A percentile compares a stretch with the other conserved stretches of the same genome.
Evolutionary conservation across 2,113 vertebrate species (phyloP).

Genomic region (Okapia johnstoni): DNA sequence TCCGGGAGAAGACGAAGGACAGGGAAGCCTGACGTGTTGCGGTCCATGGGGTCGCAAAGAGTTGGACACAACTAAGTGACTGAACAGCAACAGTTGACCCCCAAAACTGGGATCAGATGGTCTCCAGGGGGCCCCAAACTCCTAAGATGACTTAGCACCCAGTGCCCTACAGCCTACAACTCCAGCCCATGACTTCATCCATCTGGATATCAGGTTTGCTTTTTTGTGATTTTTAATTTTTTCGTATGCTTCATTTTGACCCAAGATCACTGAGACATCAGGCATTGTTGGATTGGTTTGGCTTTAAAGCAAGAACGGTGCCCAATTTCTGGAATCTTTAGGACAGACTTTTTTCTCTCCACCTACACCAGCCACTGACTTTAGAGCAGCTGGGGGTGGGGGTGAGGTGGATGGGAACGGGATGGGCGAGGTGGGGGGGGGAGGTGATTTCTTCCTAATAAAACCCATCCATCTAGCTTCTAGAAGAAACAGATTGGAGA

Average conservation of each 20-base stretch:
- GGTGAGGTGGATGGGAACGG: background rate
- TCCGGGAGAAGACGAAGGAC: background rate
- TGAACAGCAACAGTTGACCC: background rate
- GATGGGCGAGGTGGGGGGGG: background rate
- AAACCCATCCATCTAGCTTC: conserved; percentile 28
- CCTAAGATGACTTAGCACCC: background rate
- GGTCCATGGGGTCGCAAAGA: background rate
- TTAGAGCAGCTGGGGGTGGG: background rate
- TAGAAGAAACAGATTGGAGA: conserved; percentile 42
- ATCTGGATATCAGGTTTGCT: background rate
- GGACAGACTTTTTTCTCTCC: background rate
- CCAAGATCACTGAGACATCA: background rate
- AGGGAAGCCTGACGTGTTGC: background rate
- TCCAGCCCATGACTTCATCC: background rate
- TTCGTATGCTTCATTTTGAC: background rate
- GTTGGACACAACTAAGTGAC: background rate
- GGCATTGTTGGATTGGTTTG: too few species aligned
- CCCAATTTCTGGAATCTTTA: background rate
- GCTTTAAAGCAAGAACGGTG: background rate
- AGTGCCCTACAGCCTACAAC: background rate
- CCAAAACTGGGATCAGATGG: background rate
- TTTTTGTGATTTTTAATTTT: background rate
- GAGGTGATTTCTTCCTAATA: conserved; percentile 35
- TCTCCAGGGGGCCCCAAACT: background rate
- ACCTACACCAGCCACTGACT: background rate